Conservation (phyloP, 2,113 vertebrate species). For the Platanista minor region DNA sequence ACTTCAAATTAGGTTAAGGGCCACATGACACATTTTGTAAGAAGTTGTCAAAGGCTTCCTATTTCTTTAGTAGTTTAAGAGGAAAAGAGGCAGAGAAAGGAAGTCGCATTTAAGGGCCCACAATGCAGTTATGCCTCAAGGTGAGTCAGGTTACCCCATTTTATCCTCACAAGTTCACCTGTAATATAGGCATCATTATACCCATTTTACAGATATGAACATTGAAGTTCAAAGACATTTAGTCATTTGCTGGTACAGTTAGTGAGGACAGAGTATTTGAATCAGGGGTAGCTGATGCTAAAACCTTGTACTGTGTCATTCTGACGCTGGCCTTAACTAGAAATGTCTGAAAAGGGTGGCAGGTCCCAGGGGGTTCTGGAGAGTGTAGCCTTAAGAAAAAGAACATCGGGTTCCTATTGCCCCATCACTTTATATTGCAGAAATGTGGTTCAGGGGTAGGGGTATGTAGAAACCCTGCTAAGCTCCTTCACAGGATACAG, state of each 20-base stretch:
- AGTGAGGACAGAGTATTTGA: background rate
- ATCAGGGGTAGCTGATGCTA: background rate
- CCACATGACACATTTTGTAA: background rate
- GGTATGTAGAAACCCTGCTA: background rate
- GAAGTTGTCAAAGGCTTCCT: background rate
- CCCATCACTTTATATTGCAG: background rate
- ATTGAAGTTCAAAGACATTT: background rate
- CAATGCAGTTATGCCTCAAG: background rate
- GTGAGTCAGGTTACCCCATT: background rate
- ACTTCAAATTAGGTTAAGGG: background rate
- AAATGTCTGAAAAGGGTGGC: background rate
- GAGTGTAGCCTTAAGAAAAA: background rate
- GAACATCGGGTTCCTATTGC: rapidly evolving
- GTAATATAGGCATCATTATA: background rate
- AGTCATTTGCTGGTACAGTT: background rate
- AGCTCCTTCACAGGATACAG: background rate
- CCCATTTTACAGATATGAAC: background rate
- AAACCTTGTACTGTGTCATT: background rate
- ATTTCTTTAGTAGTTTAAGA: background rate
- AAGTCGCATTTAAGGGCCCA: background rate
- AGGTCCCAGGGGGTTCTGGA: background rate
- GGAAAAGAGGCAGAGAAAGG: background rate
- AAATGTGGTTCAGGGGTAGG: background rate
- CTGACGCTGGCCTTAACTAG: background rate
- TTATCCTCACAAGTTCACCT: background rate